phyloP scores from a whole-genome alignment of 2,113 vertebrate species.

The Bucco capensis region DNA sequence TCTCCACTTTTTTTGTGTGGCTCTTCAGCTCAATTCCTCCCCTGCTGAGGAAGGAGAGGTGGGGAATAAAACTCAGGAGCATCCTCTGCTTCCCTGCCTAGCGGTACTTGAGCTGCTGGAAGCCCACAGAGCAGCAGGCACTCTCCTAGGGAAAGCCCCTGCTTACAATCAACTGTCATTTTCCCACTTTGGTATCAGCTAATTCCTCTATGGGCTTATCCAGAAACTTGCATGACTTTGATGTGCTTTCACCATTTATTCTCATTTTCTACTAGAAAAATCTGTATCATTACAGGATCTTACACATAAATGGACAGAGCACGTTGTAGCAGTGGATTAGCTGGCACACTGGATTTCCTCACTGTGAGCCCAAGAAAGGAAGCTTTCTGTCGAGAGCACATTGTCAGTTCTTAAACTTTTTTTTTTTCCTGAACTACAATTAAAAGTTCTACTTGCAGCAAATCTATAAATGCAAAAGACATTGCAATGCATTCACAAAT shows the following conservation, averaged over 20 bases:
- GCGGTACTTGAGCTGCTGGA: neutral
- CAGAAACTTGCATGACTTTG: neutral
- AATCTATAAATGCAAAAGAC: neutral
- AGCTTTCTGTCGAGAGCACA: neutral
- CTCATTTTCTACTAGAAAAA: neutral
- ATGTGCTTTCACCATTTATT: neutral
- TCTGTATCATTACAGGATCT: neutral
- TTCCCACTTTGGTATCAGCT: neutral
- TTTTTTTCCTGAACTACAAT: neutral
- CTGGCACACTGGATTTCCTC: neutral
- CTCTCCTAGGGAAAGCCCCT: neutral
- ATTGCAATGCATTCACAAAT: neutral
- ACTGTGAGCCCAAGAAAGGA: neutral
- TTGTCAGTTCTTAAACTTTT: neutral
- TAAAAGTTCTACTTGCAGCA: neutral
- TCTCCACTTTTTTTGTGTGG: neutral
- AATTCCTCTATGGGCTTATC: neutral
- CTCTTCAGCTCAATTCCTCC: neutral
- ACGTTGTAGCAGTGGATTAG: neutral
- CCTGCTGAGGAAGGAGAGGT: neutral
- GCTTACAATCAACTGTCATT: rapidly evolving
- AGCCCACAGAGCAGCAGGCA: rapidly evolving
- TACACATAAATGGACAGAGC: neutral
- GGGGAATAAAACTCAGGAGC: neutral
- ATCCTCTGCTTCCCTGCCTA: too few relatives aligned